These are phyloP conservation scores for Tyrannus savana DNA, from an alignment of 2,113 vertebrate genomes.

Conservation along the genomic window DNA sequence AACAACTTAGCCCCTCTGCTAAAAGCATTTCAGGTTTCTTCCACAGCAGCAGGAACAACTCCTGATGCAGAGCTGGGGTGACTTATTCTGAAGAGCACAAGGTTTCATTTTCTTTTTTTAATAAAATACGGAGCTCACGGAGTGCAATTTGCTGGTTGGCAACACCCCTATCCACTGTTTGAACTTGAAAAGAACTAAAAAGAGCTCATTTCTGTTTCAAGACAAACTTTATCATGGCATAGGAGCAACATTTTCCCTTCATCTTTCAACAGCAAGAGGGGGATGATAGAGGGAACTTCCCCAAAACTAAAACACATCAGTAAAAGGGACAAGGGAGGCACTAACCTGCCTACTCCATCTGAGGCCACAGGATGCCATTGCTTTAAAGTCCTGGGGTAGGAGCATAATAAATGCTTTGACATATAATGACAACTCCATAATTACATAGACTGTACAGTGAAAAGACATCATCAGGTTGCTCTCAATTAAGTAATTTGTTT, in stretches of 20 bases:
- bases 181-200: not conserved
- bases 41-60: not conserved
- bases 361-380: not conserved
- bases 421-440: not conserved
- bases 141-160: not conserved
- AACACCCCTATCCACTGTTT: not conserved
- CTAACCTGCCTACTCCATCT: not conserved
- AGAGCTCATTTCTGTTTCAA: not conserved
- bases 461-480: not conserved
- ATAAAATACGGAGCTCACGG: not conserved
- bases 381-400: not conserved
- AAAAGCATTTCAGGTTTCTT: not conserved
- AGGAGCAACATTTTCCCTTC: not conserved
- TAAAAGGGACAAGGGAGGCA: not conserved
- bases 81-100: not conserved
- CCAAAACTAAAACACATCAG: not conserved
- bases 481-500: not conserved
- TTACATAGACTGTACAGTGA: not conserved
- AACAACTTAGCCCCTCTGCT: not conserved
- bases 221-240: not conserved
- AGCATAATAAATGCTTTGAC: not conserved
- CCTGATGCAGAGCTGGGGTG: not conserved
- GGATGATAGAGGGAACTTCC: not conserved
- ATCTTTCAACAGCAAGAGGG: not conserved
- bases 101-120: not conserved